These are phyloP conservation scores for roundworm (Caenorhabditis elegans) DNA, from an alignment of 1,140 invertebrate species.

Conservation along the genomic window WBcel235 BX284604.4:4502501-4503000, in stretches of 20 bases:
- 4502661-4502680: no score
- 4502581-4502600: conserved; percentile 22
- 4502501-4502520: conserved; percentile 27
- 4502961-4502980: no score
- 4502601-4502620: neutral
- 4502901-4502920: no score
- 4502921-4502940: no score
- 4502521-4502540: neutral
- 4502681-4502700: neutral
- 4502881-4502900: neutral
- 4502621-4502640: conserved; percentile 25
- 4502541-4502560: conserved; percentile 20
- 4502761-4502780: conserved; percentile 77
- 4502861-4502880: neutral
- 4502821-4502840: conserved; percentile 84
- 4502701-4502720: conserved; percentile 4
- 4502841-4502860: conserved; percentile 81
- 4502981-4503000: no score
- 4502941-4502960: no score
- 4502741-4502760: conserved; percentile 75
- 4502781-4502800: conserved; percentile 90
- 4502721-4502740: conserved; percentile 72
- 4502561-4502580: conserved; percentile 31
- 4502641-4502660: conserved; percentile 17
- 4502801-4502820: conserved; percentile 75